A percentile compares a stretch with the other conserved stretches of the same genome.
phyloP scores from a whole-genome alignment of 1,140 invertebrate genomes.

The Luehdorfia chinensis region DNA sequence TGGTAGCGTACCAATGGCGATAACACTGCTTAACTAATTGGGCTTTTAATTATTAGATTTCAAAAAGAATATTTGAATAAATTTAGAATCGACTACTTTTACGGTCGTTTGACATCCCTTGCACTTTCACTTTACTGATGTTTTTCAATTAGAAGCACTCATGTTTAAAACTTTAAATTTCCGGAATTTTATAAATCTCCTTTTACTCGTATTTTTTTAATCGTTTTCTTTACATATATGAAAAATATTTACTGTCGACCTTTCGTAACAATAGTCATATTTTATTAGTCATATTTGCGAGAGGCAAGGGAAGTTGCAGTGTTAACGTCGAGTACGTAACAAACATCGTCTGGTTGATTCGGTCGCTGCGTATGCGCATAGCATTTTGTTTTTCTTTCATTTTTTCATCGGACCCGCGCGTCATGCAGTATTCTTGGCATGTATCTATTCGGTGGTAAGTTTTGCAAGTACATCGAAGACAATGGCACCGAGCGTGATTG shows the following conservation, averaged over 20 bases:
- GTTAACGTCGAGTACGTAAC: conserved; percentile 58
- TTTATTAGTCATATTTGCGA: not conserved
- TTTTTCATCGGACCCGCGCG: conserved; percentile 63
- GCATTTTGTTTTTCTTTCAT: conserved; percentile 77
- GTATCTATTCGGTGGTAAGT: conserved; percentile 99
- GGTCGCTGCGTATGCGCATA: conserved; percentile 72
- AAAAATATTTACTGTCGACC: not conserved
- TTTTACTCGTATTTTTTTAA: no score
- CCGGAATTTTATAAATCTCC: not conserved
- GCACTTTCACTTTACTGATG: conserved; percentile 12
- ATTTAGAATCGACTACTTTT: not conserved
- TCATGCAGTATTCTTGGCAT: conserved; percentile 95
- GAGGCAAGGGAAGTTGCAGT: conserved; percentile 38
- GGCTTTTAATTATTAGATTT: conserved; percentile 24
- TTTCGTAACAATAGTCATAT: conserved; percentile 31
- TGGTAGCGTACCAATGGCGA: conserved; percentile 55
- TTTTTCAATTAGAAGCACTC: conserved; percentile 7
- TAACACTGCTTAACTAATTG: conserved; percentile 67
- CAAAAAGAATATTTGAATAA: not conserved
- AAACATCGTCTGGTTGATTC: conserved; percentile 52
- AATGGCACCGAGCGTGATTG: conserved; percentile 91
- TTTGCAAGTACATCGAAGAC: conserved; percentile 97
- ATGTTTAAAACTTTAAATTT: conserved; percentile 1
- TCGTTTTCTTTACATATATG: no score
- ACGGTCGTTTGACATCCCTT: conserved; percentile 5